Evolutionary conservation across 1,140 invertebrate genomes (phyloP), one percentile per base, ranked within the genome.

Genomic region (Stenopsyche tienmushanensis): DNA sequence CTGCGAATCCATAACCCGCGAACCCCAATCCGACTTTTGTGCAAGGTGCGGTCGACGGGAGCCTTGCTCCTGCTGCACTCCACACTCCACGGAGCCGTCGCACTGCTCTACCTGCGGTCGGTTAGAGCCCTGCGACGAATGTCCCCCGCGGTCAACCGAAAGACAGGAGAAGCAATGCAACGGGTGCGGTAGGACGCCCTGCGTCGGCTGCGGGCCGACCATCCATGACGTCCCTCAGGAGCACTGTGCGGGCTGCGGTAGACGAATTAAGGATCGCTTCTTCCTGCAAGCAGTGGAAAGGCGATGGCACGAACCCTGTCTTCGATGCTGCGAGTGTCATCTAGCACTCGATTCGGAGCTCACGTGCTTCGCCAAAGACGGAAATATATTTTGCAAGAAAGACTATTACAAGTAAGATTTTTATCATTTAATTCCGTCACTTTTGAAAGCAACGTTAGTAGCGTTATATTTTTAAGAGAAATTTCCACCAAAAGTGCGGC

Each of bases 331-430:
- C 73, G 91, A 94, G 74, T 98, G 96, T 80, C 87, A 91, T 72
- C 86, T 92, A 74, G 87, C 90, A 8, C 85, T 98, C 50, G 94
- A 96, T 77, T 88, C 91, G 3, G 93, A 97, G 78, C 86, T 92
- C 72, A 93, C 94, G 55, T 98, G 96, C 80, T 98, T 96, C 78
- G 90, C 93, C 50, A 84, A 92, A 66, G 93, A 97, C 76, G 94
- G 94, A 66, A 92, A 92, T 75, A 97, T 98, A 72, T 97, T 94
- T 80, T 98, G 96, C 85, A 96, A 96, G 80, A 94, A 95, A 74
- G 96, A 98, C 78, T 98, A 98, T 80, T 94, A 95, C 84, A 91
- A 93, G 96, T 97, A 77, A 89, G 90, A 34, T 7, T 7, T 13
- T 13, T 7, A 7, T 13, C 5, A 34, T 7, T 34, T 34, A 34